Evolutionary conservation across 2,113 vertebrate genomes (phyloP).

Genomic region (crab-eating macaque (Macaca fascicularis)): T2T-MFA8v1.1 NC_088381.1:151668001-151668500

Average conservation of each 20-base stretch:
- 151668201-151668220: not conserved
- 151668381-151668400: not conserved
- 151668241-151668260: not conserved
- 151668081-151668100: not conserved
- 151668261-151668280: rapidly evolving
- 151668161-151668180: not conserved
- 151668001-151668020: not conserved
- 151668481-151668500: not conserved
- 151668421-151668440: not conserved
- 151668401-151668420: not conserved
- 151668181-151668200: too few relatives aligned
- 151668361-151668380: not conserved
- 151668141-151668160: not conserved
- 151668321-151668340: not conserved
- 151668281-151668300: rapidly evolving
- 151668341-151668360: not conserved
- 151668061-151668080: not conserved
- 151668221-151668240: not conserved
- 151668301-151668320: not conserved
- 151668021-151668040: not conserved
- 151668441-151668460: not conserved
- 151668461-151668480: not conserved
- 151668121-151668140: not conserved
- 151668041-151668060: not conserved
- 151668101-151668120: not conserved